Evolutionary conservation across 92 coral and sea anemone species (phyloP).

Genomic region (Heteractis magnifica): DNA sequence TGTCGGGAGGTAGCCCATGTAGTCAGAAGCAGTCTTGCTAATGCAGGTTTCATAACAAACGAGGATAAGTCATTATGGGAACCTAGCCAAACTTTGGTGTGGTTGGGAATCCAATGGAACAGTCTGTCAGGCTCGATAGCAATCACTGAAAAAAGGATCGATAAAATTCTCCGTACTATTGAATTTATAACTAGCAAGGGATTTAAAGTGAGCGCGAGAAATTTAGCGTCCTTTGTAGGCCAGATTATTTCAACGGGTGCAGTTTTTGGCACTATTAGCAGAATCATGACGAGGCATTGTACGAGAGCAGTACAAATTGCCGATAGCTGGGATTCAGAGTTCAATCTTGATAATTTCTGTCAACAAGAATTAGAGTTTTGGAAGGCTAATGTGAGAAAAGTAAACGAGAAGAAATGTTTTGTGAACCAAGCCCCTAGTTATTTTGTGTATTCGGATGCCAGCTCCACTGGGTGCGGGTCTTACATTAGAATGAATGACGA

Average conservation of each 20-base stretch:
- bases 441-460: conserved; percentile 46
- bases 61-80: conserved; percentile 52
- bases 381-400: conserved; percentile 7
- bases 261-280: conserved; percentile 47
- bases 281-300: conserved; percentile 58
- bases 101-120: conserved; percentile 59
- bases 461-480: conserved; percentile 49
- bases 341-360: conserved; percentile 40
- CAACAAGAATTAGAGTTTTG: conserved; percentile 34
- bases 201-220: conserved; percentile 34
- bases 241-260: conserved; percentile 42
- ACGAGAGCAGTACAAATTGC: conserved; percentile 37
- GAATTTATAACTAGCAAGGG: not conserved
- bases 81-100: conserved; percentile 41
- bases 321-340: conserved; percentile 36
- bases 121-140: conserved; percentile 33
- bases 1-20: not conserved
- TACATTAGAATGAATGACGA: conserved; percentile 21
- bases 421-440: not conserved
- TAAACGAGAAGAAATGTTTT: not conserved
- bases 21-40: conserved; percentile 20
- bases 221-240: conserved; percentile 50
- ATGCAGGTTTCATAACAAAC: conserved; percentile 49
- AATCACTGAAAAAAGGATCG: conserved; percentile 37
- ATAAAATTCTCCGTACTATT: conserved; percentile 25